phyloP scores from a whole-genome alignment of 2,113 vertebrate species.

The Oreochromis spilurus region DNA sequence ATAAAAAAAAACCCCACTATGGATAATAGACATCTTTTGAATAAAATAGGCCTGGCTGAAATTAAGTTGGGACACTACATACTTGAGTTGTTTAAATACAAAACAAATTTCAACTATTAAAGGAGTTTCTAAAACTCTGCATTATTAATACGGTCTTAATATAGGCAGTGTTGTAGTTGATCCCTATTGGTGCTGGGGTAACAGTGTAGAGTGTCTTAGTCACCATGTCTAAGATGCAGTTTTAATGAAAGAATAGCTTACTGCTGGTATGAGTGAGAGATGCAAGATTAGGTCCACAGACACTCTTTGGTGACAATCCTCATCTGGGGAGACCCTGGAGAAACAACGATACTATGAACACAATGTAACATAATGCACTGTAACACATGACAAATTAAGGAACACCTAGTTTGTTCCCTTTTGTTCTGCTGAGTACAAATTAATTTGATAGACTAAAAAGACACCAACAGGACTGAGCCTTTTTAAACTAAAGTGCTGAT shows the following conservation, averaged over 20 bases:
- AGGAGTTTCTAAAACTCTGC: background rate
- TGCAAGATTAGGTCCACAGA: constrained; percentile 51
- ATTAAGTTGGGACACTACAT: background rate
- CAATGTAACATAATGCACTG: background rate
- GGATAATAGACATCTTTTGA: background rate
- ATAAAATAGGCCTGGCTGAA: background rate
- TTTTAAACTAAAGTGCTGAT: background rate
- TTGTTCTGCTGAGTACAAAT: background rate
- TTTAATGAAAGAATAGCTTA: constrained; percentile 6
- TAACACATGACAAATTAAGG: background rate
- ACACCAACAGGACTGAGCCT: background rate
- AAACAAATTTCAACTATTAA: background rate
- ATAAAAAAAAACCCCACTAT: background rate
- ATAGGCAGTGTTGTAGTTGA: background rate
- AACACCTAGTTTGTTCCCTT: background rate
- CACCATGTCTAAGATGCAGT: background rate
- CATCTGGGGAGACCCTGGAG: background rate
- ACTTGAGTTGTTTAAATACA: background rate
- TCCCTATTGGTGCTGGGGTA: background rate
- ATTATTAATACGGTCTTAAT: background rate
- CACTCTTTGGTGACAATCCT: constrained; percentile 37
- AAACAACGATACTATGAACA: background rate
- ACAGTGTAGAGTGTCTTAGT: background rate
- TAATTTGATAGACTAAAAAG: background rate
- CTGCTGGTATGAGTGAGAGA: constrained; percentile 58